Conservation (phyloP, 2,113 vertebrate species). For the Canis aureus region DNA sequence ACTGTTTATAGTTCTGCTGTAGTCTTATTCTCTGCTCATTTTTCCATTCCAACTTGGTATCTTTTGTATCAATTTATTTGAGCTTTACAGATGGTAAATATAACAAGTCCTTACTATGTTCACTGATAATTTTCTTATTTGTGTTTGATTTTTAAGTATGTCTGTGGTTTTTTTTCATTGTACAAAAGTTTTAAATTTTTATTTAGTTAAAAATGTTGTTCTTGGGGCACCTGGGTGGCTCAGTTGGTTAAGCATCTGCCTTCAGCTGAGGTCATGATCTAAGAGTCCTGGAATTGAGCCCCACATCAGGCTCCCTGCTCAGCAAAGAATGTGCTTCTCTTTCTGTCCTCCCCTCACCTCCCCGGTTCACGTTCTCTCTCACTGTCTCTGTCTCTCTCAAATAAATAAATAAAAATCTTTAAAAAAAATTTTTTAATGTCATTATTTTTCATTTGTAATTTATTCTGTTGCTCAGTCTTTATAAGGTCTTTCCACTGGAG, state of each 20-base stretch:
- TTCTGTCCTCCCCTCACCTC: too few species aligned
- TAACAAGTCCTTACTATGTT: conserved; percentile 1
- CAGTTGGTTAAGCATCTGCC: too few species aligned
- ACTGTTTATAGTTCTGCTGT: not conserved
- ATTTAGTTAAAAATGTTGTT: not conserved
- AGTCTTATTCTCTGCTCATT: conserved; percentile 20
- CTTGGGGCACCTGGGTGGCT: too few species aligned
- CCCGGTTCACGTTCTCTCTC: too few species aligned
- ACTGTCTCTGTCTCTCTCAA: too few species aligned
- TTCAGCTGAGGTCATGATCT: too few species aligned
- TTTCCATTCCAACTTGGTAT: conserved; percentile 21
- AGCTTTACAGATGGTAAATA: conserved; percentile 40
- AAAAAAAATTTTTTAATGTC: too few species aligned
- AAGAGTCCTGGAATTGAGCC: too few species aligned
- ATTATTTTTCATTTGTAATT: not conserved
- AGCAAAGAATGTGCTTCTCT: too few species aligned
- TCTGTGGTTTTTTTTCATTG: conserved; percentile 2
- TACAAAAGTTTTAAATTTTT: conserved; percentile 21
- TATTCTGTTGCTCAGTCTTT: conserved; percentile 25
- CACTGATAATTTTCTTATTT: conserved; percentile 37
- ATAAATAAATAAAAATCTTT: too few species aligned
- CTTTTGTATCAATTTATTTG: conserved; percentile 42
- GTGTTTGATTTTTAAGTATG: conserved; percentile 30
- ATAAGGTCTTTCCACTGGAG: not conserved
- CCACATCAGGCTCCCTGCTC: too few species aligned